phyloP scores from a whole-genome alignment of 1,140 invertebrate genomes.

The Gonioctena quinquepunctata region DNA sequence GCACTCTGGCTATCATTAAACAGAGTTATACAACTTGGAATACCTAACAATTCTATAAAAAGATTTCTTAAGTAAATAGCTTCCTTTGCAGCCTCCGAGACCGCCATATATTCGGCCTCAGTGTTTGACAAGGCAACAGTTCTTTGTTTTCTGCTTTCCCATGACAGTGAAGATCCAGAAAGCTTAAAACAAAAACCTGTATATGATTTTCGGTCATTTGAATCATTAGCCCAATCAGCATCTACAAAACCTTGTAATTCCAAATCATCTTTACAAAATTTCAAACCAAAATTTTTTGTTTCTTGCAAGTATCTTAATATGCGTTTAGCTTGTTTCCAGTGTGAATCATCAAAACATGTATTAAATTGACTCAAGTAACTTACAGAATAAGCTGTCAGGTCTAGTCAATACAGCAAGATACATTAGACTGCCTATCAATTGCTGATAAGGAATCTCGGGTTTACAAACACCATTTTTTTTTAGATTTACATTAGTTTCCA shows the following conservation, averaged over 20 bases:
- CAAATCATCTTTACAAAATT: conserved; percentile 12
- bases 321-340: conserved; percentile 52
- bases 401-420: conserved; percentile 55
- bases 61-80: conserved; percentile 40
- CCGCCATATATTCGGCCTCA: conserved; percentile 52
- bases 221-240: too few relatives aligned
- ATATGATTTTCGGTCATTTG: conserved; percentile 40
- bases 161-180: conserved; percentile 37
- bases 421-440: conserved; percentile 56
- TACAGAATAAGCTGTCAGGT: conserved; percentile 57
- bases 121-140: conserved; percentile 46
- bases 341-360: conserved; percentile 36
- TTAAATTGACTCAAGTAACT: conserved; percentile 49
- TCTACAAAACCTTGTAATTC: conserved; percentile 48
- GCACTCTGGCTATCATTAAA: conserved; percentile 54
- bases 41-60: background rate
- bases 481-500: too few relatives aligned
- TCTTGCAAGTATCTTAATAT: conserved; percentile 54
- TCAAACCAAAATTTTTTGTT: background rate
- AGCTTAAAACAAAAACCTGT: conserved; percentile 44
- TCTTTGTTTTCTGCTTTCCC: conserved; percentile 46
- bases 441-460: conserved; percentile 38
- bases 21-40: conserved; percentile 17
- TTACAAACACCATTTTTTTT: background rate
- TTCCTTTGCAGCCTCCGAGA: conserved; percentile 38